Percentiles rank a stretch among this genome's conserved stretches.
Evolutionary conservation across 2,888 invertebrate species (phyloP).

Genomic region (Tenthredo scrophulariae): DNA sequence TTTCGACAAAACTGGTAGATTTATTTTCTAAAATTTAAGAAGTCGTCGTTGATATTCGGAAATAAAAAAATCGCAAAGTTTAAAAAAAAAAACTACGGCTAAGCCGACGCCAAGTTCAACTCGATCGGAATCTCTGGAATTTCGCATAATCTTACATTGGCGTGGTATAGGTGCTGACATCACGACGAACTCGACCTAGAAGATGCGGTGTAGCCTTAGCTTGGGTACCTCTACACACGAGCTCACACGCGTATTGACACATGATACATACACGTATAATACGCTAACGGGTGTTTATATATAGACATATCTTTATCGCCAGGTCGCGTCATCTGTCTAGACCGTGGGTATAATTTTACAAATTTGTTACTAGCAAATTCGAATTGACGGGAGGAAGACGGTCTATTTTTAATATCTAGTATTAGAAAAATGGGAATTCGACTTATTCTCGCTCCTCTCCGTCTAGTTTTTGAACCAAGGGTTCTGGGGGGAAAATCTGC

Average conservation of each 20-base stretch:
- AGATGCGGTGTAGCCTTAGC: constrained; percentile 32
- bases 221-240: neutral
- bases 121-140: neutral
- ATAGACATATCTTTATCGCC: constrained; percentile 50
- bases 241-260: neutral
- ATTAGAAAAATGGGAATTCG: neutral
- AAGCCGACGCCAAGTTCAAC: neutral
- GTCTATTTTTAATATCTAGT: neutral
- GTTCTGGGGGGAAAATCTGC: neutral
- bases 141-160: neutral
- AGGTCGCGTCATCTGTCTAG: constrained; percentile 51
- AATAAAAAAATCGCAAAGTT: neutral
- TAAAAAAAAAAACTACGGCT: too few relatives aligned
- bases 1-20: too few relatives aligned
- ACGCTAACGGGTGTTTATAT: constrained; percentile 38
- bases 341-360: constrained; percentile 43
- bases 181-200: constrained; percentile 53
- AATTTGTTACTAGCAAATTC: neutral
- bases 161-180: constrained; percentile 22
- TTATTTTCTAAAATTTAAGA: too few relatives aligned
- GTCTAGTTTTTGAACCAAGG: neutral
- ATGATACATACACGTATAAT: neutral
- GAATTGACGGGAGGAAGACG: neutral
- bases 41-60: too few relatives aligned
- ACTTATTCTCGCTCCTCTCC: neutral